phyloP scores from a whole-genome alignment of 2,113 vertebrate species.

The Morone saxatilis region DNA sequence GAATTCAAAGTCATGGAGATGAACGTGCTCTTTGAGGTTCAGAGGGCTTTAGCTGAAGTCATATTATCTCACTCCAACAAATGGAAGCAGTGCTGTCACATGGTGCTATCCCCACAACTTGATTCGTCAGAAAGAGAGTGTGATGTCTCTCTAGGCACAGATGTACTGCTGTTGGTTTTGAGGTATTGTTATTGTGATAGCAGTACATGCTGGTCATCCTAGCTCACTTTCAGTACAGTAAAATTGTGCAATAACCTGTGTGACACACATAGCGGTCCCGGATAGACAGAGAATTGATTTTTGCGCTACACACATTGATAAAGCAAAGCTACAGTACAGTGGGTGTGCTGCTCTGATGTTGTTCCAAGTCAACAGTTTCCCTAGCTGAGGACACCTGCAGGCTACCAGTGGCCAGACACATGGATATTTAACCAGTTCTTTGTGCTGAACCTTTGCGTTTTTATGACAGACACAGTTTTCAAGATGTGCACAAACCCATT shows the following conservation, averaged over 20 bases:
- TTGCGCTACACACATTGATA: slow-evolving; percentile 48
- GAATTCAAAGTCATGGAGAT: slow-evolving; percentile 86
- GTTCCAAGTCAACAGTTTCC: slow-evolving; percentile 72
- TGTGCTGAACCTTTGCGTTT: slow-evolving; percentile 81
- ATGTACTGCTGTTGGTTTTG: slow-evolving; percentile 43
- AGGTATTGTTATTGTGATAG: slow-evolving; percentile 55
- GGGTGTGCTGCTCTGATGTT: slow-evolving; percentile 66
- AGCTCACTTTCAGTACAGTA: slow-evolving; percentile 39
- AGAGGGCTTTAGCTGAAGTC: slow-evolving; percentile 80
- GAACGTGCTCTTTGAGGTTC: slow-evolving; percentile 84
- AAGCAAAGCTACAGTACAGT: slow-evolving; percentile 58
- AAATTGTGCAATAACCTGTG: slow-evolving; percentile 61
- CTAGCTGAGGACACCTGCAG: slow-evolving; percentile 73
- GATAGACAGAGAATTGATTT: slow-evolving; percentile 66
- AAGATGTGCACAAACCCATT: slow-evolving; percentile 85
- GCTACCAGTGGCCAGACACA: slow-evolving; percentile 66
- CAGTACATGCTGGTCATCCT: slow-evolving; percentile 55
- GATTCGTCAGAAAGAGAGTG: slow-evolving; percentile 54
- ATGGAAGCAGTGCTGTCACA: slow-evolving; percentile 69
- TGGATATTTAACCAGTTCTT: slow-evolving; percentile 82
- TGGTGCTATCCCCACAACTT: slow-evolving; percentile 56
- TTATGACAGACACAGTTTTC: slow-evolving; percentile 83
- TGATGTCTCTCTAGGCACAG: slow-evolving; percentile 52
- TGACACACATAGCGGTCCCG: slow-evolving; percentile 41
- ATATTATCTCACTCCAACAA: slow-evolving; percentile 81